These are phyloP conservation scores for Heterochromis multidens DNA, from an alignment of 2,113 vertebrate species.

Conservation along the genomic window DNA sequence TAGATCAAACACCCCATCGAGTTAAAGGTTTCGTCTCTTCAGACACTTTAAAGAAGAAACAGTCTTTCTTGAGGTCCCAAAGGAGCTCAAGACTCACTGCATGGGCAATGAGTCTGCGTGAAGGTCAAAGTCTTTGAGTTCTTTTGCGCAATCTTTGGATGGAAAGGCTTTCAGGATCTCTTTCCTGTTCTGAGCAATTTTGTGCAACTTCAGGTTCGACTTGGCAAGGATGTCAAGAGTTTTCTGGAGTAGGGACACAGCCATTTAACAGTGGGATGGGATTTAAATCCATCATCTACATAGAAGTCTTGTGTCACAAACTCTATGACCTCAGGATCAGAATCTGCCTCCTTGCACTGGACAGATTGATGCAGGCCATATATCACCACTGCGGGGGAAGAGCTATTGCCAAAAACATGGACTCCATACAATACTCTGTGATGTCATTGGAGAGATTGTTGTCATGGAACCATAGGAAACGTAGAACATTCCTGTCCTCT, in stretches of 20 bases:
- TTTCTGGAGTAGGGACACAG: rapidly evolving
- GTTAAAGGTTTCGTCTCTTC: no score
- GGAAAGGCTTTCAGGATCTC: background rate
- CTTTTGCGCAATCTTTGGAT: background rate
- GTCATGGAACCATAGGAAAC: background rate
- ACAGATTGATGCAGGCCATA: background rate
- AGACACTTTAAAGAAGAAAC: no score
- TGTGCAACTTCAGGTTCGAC: background rate
- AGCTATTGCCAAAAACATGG: background rate
- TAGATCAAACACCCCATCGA: no score
- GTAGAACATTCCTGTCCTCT: background rate
- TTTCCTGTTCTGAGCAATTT: background rate
- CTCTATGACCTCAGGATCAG: background rate
- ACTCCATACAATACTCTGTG: background rate
- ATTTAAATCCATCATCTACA: background rate
- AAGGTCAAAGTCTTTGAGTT: no score
- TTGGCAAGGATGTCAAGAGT: background rate
- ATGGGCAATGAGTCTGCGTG: no score
- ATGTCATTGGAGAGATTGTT: background rate
- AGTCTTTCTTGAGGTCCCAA: no score
- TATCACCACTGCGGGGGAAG: background rate
- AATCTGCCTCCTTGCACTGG: rapidly evolving
- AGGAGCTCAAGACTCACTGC: no score
- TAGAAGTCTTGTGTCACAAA: background rate
- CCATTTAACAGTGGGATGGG: background rate